Evolutionary conservation across 2,113 vertebrate species (phyloP).

Genomic region (Antechinus flavipes): DNA sequence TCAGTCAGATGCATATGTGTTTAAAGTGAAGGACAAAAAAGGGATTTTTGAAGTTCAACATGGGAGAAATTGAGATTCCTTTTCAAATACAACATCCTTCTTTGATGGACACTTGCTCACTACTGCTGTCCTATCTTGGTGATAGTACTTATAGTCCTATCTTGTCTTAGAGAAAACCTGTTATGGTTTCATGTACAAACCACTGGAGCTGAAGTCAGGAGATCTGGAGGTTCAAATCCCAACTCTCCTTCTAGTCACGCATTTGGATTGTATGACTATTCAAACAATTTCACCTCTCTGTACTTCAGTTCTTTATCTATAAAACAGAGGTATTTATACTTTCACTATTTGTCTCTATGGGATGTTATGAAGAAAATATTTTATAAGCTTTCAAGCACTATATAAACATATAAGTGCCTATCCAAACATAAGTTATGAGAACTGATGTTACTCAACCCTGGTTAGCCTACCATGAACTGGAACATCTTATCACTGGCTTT

Average conservation of each 20-base stretch:
- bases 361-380: background rate
- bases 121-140: background rate
- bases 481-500: background rate
- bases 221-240: background rate
- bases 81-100: background rate
- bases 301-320: background rate
- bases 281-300: background rate
- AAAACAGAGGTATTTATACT: background rate
- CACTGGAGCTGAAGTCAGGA: background rate
- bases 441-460: background rate
- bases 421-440: background rate
- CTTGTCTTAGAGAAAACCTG: background rate
- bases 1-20: background rate
- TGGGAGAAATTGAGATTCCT: background rate
- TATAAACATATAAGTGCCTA: background rate
- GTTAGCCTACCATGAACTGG: background rate
- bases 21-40: background rate
- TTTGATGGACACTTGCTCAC: background rate
- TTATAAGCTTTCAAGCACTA: background rate
- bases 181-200: background rate
- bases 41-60: background rate
- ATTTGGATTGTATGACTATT: background rate
- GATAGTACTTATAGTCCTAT: too few relatives aligned
- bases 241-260: background rate
- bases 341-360: background rate